Evolutionary conservation across 1,140 invertebrate genomes (phyloP).

Genomic region (Drosophila eugracilis): DNA sequence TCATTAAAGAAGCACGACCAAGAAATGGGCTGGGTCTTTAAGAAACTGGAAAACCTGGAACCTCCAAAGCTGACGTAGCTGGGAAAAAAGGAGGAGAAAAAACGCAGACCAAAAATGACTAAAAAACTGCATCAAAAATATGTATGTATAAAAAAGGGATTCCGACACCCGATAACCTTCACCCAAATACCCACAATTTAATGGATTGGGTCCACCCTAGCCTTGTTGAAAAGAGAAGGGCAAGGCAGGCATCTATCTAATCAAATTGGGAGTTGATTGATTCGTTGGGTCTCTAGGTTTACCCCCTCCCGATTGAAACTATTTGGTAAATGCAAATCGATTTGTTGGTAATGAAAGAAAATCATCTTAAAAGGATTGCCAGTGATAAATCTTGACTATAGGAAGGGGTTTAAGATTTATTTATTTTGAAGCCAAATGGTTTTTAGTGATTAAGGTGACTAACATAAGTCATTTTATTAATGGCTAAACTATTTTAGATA

Average conservation of each 20-base stretch:
- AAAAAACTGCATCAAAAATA: constrained; percentile 16
- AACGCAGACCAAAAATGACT: constrained; percentile 7
- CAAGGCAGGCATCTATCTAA: neutral
- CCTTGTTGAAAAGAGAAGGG: constrained; percentile 28
- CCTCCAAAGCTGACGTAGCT: neutral
- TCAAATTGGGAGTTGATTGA: constrained; percentile 2
- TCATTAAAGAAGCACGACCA: constrained; percentile 64
- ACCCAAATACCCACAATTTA: constrained; percentile 46
- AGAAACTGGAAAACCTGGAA: constrained; percentile 26
- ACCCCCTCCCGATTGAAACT: constrained; percentile 1
- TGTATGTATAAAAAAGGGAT: constrained; percentile 35
- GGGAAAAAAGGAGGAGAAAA: constrained; percentile 1
- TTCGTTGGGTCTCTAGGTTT: too few species aligned
- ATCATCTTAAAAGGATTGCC: neutral
- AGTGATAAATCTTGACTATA: neutral
- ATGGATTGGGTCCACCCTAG: constrained; percentile 6
- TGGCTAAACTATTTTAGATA: too few species aligned
- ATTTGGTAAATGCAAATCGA: constrained; percentile 7
- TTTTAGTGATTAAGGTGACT: too few species aligned
- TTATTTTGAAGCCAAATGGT: neutral
- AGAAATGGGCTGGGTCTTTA: constrained; percentile 44
- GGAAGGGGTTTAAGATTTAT: too few species aligned
- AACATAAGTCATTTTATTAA: too few species aligned
- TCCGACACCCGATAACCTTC: constrained; percentile 56
- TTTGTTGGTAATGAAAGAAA: neutral